Evolutionary conservation across 2,113 vertebrate genomes (phyloP), one percentile per base, ranked within the genome.

Genomic region (Ornithorhynchus anatinus): DNA sequence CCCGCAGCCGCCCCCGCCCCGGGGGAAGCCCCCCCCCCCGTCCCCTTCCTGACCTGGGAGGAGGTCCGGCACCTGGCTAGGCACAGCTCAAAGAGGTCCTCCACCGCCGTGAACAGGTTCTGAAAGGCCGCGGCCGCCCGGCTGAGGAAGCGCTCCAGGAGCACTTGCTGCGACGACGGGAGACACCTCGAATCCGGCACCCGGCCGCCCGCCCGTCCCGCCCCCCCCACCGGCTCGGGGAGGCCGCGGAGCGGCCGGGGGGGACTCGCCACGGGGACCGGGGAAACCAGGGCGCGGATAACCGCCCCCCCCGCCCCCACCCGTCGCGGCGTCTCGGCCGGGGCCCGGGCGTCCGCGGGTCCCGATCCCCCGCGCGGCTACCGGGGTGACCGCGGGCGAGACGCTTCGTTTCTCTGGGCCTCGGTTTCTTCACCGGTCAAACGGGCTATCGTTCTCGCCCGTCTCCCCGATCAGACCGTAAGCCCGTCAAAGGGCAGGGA

Each of bases 61-160:
- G 98, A 99, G 22, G 98, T 99, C 57, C 98, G 91, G 71, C 98
- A 99, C 80, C 99, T 99, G 1, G 98, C 97, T 88, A 99, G 89
- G 68, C 98, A 99, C 43, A 99, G 78, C 77, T 99, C 97, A 56
- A 99, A 99, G 83, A 97, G 97, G 89, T 99, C 98, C 85, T 97
- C 96, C 2, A 99, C 97, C 0, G 97, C 97, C 44, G 95, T 95
- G 91, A 99, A 99, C 52, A 99, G 96, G 79, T 99, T 99, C 85
- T 96, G 97, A 84, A 99, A 99, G 9, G 96, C 96, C 25, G 95
- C 87, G 0, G 97, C 96, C 23, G 97, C 97, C 68, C 97, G 92
- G 86, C 95, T 99, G 83, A 99, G 86, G 89, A 99, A 99, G 64
- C 89, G 95, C 77, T 99, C 96, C 67, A 99, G 90, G 14, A 99